Base-by-base conservation (phyloP, 2,113 vertebrate genomes). In the Peromyscus polionotus region DNA sequence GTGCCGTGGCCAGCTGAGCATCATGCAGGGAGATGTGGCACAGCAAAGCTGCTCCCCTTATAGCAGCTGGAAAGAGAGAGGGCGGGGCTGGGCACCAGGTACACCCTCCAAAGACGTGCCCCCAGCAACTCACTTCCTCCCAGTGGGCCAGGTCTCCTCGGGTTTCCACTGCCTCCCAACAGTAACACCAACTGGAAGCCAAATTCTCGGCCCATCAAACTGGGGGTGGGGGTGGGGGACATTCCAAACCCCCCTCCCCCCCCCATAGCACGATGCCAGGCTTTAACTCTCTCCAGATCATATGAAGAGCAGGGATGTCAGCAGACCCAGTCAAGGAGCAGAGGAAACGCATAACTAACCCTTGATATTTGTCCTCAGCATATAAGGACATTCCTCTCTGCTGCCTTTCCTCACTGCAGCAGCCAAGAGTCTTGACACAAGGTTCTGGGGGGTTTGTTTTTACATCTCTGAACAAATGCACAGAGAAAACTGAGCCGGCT, bases 401-500 rank as follows among this genome's bases (percentile, higher is more conserved):
- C 7, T 51, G 48, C 4, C 10, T 20, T 80, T 68, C 17, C 42
- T 61, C 17, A 24, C 36, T 72, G 28, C 28, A 19, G 45, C 4
- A 88, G 65, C 13, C 51, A 57, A 57, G 65, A 61, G 11, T 31
- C 93, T n/a, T 80, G 24, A 96, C 36, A 84, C 33, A 80, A 5
- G 31, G 84, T 54, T 91, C 54, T 65, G 42, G 42, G 22, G 20
- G 26, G 1, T 80, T 80, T 85, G 12, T 7, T 20, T 70, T 48
- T 39, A 4, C 63, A 61, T 19, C 17, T 88, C 79, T 10, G 76
- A 77, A 72, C n/a, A 91, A 95, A 88, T 33, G 54, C 17, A 76
- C 42, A 89, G 36, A 79, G 36, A 91, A 91, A 96, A 97, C 39
- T 31, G 80, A 72, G 76, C 33, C 6, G 92, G 3, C n/a, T 73